A percentile compares a stretch with the other conserved stretches of the same genome.
Conservation (phyloP, 92 coral and sea anemone species). For the Porites divaricata region DNA sequence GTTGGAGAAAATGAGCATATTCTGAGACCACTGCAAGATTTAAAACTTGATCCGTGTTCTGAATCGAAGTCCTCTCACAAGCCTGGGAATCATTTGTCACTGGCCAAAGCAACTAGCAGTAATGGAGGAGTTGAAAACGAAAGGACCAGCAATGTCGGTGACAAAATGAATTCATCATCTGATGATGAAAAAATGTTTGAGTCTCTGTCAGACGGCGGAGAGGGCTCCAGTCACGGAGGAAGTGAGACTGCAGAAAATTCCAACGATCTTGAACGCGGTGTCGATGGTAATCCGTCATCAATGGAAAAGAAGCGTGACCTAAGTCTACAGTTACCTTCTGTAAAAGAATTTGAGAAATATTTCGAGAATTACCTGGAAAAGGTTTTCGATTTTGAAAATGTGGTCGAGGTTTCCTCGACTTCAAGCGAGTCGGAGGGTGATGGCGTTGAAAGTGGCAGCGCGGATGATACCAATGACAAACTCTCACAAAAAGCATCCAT, state of each 20-base stretch:
- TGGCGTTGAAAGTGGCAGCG: background rate
- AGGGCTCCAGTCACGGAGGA: background rate
- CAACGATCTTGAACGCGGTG: background rate
- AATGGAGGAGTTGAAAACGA: background rate
- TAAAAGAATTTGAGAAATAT: slow-evolving; percentile 69
- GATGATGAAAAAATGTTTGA: background rate
- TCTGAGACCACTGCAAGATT: background rate
- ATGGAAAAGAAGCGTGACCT: background rate
- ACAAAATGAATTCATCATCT: background rate
- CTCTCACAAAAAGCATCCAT: background rate
- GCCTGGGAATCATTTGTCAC: background rate
- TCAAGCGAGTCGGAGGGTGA: slow-evolving; percentile 4
- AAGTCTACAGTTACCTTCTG: slow-evolving; percentile 36
- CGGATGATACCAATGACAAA: background rate
- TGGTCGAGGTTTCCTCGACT: background rate
- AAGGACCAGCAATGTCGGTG: background rate
- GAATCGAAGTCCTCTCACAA: background rate
- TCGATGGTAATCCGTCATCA: background rate
- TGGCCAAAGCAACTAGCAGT: background rate
- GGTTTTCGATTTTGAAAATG: background rate
- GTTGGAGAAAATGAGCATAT: background rate
- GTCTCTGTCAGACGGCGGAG: background rate
- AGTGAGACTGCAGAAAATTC: background rate
- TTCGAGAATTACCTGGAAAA: slow-evolving; percentile 62
- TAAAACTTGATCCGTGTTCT: background rate